A percentile compares a stretch with the other conserved stretches of the same genome.
Evolutionary conservation across 2,113 vertebrate species (phyloP).

Genomic region (Oreochromis niloticus): DNA sequence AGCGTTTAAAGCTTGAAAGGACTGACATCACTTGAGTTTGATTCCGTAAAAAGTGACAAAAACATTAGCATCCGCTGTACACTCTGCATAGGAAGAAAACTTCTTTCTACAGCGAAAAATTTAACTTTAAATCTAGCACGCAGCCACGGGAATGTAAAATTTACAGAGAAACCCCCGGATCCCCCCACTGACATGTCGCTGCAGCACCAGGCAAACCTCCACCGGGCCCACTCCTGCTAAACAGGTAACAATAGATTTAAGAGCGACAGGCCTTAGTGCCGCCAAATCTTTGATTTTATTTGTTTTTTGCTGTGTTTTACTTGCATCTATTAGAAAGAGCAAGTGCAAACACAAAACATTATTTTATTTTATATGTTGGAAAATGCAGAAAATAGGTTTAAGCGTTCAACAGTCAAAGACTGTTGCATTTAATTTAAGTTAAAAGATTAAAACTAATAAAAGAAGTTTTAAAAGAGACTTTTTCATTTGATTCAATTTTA

Average conservation of each 20-base stretch:
- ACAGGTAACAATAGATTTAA: background rate
- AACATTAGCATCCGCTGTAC: too few relatives aligned
- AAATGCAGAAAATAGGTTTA: accelerated
- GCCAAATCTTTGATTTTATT: background rate
- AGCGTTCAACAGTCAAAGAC: background rate
- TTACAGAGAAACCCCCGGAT: background rate
- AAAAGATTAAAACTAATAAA: background rate
- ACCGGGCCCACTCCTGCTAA: accelerated
- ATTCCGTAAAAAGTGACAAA: too few relatives aligned
- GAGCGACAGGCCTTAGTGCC: accelerated
- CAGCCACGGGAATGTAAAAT: background rate
- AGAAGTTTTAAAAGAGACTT: accelerated
- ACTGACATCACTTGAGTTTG: too few relatives aligned
- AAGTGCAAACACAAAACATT: background rate
- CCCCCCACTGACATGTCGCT: background rate
- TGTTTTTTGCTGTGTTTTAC: background rate
- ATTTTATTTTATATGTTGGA: background rate
- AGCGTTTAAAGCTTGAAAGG: too few relatives aligned
- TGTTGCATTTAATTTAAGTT: background rate
- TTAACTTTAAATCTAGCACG: background rate
- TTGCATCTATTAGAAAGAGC: background rate
- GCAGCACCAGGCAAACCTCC: accelerated
- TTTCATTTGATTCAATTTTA: background rate
- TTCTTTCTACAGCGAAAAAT: too few relatives aligned
- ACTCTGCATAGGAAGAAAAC: too few relatives aligned